A percentile compares a stretch with the other conserved stretches of the same genome.
Conservation (phyloP, 2,888 invertebrate genomes). For the Ethmia dodecea region DNA sequence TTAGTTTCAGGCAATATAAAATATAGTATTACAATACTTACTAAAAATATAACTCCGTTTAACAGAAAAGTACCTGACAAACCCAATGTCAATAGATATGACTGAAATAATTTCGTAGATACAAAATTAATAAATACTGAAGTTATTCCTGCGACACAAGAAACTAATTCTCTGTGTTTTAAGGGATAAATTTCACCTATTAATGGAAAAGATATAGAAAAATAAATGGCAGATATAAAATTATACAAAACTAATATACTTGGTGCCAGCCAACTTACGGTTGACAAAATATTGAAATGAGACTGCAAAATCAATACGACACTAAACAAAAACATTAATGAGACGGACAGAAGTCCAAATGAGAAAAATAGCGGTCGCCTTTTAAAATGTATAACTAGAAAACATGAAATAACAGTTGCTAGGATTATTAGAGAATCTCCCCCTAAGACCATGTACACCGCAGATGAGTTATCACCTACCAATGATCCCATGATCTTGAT, state of each 20-base stretch:
- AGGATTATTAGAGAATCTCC: conserved; percentile 28
- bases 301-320: no score
- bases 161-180: no score
- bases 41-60: conserved; percentile 26
- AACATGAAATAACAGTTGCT: conserved; percentile 26
- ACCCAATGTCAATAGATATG: conserved; percentile 29
- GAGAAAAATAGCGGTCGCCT: conserved; percentile 32
- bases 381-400: conserved; percentile 26
- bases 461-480: conserved; percentile 26
- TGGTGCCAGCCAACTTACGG: no score
- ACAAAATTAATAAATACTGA: no score
- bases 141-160: no score
- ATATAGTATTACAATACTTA: no score
- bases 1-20: no score
- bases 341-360: conserved; percentile 23
- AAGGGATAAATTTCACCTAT: conserved; percentile 39
- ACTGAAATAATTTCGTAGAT: no score
- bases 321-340: conserved; percentile 24
- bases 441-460: conserved; percentile 31
- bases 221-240: no score
- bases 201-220: conserved; percentile 28
- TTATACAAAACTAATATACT: no score
- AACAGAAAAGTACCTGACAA: conserved; percentile 30
- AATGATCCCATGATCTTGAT: conserved; percentile 34
- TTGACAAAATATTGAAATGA: no score